phyloP scores from a whole-genome alignment of 37 sponge, comb jelly and placozoan species.

The Oscarella lobularis region DNA sequence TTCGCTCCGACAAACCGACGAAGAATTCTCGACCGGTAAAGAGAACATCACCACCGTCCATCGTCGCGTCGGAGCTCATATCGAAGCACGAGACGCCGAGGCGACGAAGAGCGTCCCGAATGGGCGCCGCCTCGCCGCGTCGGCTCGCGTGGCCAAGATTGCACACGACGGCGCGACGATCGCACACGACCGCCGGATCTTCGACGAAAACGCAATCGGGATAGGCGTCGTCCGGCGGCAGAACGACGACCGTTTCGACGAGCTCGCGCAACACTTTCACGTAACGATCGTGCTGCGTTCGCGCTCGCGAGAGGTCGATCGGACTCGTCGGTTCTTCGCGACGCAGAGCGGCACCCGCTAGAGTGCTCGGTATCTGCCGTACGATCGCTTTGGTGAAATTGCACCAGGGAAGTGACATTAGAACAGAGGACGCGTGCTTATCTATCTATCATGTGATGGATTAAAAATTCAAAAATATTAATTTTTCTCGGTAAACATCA shows the following conservation, averaged over 20 bases:
- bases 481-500: too few species aligned
- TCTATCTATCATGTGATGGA: too few species aligned
- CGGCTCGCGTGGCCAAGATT: slow-evolving; percentile 18
- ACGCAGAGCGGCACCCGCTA: slow-evolving; percentile 32
- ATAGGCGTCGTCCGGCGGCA: slow-evolving; percentile 27
- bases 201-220: slow-evolving; percentile 65
- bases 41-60: slow-evolving; percentile 73
- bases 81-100: slow-evolving; percentile 32
- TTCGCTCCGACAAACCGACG: slow-evolving; percentile 39
- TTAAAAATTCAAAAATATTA: too few species aligned
- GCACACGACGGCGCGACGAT: slow-evolving; percentile 28
- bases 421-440: too few species aligned
- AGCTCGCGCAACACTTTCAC: slow-evolving; percentile 23
- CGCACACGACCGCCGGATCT: slow-evolving; percentile 39
- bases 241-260: slow-evolving; percentile 14
- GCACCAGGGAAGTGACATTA: too few species aligned
- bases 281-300: slow-evolving; percentile 31
- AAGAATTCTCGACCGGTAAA: slow-evolving; percentile 72
- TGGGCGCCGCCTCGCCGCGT: slow-evolving; percentile 16
- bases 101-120: slow-evolving; percentile 19
- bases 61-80: slow-evolving; percentile 17
- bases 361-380: slow-evolving; percentile 25
- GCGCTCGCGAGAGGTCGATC: slow-evolving; percentile 41
- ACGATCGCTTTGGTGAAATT: slow-evolving; percentile 42
- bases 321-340: slow-evolving; percentile 32